A percentile compares a stretch with the other conserved stretches of the same genome.
These are phyloP conservation scores for Meta bourneti DNA, from an alignment of 2,888 invertebrate genomes.

Conservation along the genomic window DNA sequence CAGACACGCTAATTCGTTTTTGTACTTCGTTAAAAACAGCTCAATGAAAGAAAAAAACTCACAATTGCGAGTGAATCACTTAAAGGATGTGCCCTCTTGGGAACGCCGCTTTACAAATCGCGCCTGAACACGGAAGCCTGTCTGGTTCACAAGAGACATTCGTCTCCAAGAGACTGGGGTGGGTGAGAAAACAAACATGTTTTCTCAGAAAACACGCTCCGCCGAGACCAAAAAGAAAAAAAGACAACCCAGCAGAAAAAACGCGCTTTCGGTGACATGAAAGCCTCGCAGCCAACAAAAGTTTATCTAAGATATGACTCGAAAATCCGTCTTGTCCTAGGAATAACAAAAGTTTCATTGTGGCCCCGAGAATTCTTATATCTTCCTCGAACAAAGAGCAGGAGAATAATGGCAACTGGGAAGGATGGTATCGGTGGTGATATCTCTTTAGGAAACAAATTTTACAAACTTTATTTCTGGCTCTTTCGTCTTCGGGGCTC, in stretches of 20 bases:
- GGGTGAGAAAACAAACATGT: slow-evolving; percentile 16
- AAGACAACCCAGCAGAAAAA: background rate
- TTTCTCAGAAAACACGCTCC: slow-evolving; percentile 17
- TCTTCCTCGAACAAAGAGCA: too few relatives aligned
- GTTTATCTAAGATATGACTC: too few relatives aligned
- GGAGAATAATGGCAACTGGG: too few relatives aligned
- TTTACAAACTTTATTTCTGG: too few relatives aligned
- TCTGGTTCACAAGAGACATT: slow-evolving; percentile 24
- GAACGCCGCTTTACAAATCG: background rate
- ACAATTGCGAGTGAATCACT: too few relatives aligned
- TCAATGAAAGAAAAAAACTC: background rate
- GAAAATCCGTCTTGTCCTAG: too few relatives aligned
- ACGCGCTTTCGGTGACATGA: slow-evolving; percentile 14
- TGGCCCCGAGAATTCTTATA: too few relatives aligned
- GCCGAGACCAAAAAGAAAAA: background rate
- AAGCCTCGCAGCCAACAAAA: background rate
- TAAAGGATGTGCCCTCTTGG: background rate
- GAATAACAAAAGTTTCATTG: too few relatives aligned
- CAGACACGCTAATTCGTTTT: too few relatives aligned
- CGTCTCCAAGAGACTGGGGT: slow-evolving; percentile 3
- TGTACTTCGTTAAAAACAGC: background rate
- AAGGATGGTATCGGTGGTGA: too few relatives aligned
- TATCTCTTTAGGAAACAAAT: too few relatives aligned
- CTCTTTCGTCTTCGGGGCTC: too few relatives aligned
- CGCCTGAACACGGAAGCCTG: slow-evolving; percentile 39